Conservation (phyloP, 2,113 vertebrate genomes). For the Hyla sarda region DNA sequence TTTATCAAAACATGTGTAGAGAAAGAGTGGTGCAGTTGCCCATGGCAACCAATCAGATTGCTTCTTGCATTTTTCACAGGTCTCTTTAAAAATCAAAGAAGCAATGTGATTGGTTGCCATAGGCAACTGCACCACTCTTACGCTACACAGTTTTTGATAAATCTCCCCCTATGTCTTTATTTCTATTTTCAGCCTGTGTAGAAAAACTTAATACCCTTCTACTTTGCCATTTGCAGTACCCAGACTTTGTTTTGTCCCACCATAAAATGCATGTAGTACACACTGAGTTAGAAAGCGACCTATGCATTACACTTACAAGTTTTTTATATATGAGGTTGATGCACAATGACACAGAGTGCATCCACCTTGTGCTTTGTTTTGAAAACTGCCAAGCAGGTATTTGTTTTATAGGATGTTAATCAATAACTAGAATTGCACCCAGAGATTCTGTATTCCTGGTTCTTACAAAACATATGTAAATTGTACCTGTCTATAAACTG, state of each 20-base stretch:
- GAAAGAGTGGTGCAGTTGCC: no score
- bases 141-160: no score
- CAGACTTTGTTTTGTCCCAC: not conserved
- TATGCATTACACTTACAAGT: not conserved
- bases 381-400: not conserved
- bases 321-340: not conserved
- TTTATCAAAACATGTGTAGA: no score
- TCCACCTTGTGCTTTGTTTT: not conserved
- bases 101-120: no score
- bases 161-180: no score
- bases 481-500: not conserved
- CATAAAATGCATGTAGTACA: not conserved
- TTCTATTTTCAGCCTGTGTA: no score
- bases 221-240: not conserved
- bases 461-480: not conserved
- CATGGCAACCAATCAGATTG: no score
- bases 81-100: no score
- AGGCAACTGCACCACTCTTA: no score
- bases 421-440: not conserved
- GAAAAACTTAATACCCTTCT: no score
- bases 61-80: no score
- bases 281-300: not conserved
- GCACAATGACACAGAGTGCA: not conserved
- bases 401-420: slow-evolving; percentile 5
- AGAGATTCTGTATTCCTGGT: not conserved